These are phyloP conservation scores for Philonicus albiceps DNA, from an alignment of 2,888 invertebrate species.

Conservation along the genomic window DNA sequence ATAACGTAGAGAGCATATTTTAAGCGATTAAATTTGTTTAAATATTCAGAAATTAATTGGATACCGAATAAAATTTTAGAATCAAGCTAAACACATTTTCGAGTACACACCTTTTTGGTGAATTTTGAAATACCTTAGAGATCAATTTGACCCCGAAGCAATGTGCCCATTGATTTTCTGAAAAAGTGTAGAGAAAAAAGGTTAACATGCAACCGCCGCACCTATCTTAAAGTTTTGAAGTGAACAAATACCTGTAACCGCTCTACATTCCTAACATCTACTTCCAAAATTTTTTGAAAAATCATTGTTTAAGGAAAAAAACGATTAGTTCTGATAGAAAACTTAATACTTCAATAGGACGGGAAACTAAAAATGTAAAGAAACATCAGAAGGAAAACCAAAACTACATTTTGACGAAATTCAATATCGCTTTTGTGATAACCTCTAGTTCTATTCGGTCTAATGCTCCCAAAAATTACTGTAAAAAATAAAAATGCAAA, in stretches of 20 bases:
- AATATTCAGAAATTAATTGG: neutral
- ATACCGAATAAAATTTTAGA: neutral
- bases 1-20: neutral
- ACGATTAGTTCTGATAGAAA: too few species aligned
- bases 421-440: neutral
- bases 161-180: too few species aligned
- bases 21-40: neutral
- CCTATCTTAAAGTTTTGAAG: too few species aligned
- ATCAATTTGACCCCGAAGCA: too few species aligned
- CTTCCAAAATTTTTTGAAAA: too few species aligned
- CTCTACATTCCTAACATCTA: too few species aligned
- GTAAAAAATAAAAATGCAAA: neutral
- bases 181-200: too few species aligned
- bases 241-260: neutral
- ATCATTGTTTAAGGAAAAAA: too few species aligned
- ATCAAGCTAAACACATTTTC: too few species aligned
- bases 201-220: too few species aligned
- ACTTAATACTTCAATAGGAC: neutral
- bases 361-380: neutral
- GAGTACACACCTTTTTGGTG: neutral
- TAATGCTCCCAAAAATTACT: neutral
- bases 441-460: neutral
- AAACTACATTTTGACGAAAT: neutral
- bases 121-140: neutral
- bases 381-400: neutral